Evolutionary conservation across 1,140 invertebrate species (phyloP).

Genomic region (Nebria ingens): DNA sequence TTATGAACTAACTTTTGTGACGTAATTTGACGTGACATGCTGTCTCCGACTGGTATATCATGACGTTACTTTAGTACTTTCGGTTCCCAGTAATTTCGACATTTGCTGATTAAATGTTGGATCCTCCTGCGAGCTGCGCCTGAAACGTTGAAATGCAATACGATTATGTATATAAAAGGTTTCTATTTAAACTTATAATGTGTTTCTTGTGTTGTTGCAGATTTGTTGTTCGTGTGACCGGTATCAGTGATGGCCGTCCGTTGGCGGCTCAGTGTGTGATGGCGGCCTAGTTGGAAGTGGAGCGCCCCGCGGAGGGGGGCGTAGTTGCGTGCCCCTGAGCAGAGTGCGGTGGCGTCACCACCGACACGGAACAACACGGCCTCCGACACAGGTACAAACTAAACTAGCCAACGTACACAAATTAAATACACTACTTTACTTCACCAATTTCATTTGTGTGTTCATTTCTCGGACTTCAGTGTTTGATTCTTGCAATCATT

Average conservation of each 20-base stretch:
- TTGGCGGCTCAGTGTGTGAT: slow-evolving; percentile 2
- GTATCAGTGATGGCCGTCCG: slow-evolving; percentile 1
- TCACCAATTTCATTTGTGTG: no score
- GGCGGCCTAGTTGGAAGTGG: slow-evolving; percentile 6
- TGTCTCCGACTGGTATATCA: no score
- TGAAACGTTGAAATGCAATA: no score
- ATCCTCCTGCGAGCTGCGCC: no score
- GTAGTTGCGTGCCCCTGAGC: slow-evolving; percentile 31
- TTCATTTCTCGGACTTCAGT: no score
- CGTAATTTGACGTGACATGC: no score
- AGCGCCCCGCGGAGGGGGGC: slow-evolving; percentile 27
- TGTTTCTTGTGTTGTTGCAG: neutral
- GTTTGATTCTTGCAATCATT: no score
- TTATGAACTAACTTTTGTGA: no score
- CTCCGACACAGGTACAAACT: slow-evolving; percentile 30
- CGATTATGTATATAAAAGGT: no score
- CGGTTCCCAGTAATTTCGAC: no score
- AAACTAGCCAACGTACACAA: neutral
- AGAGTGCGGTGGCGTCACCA: slow-evolving; percentile 23
- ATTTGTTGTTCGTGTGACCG: slow-evolving; percentile 1
- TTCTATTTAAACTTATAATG: neutral
- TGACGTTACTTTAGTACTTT: no score
- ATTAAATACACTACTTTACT: slow-evolving; percentile 12
- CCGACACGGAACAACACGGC: slow-evolving; percentile 35
- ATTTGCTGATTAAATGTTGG: no score